Evolutionary conservation across 1,140 invertebrate species (phyloP).

Genomic region (Lutraria rhynchaena): DNA sequence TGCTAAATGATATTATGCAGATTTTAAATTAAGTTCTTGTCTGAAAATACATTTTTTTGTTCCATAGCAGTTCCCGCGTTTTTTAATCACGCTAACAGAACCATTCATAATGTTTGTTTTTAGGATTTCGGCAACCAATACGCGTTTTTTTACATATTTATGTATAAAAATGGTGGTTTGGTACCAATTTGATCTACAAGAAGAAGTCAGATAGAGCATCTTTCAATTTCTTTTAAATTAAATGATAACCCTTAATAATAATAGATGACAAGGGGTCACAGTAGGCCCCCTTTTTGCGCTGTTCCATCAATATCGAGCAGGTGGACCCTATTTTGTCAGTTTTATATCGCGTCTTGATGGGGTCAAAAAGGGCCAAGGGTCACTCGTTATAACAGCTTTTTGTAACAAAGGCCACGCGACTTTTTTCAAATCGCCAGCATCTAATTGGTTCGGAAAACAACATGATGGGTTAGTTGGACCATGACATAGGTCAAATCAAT

Average conservation of each 20-base stretch:
- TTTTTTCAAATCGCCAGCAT: constrained; percentile 55
- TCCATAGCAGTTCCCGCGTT: no score
- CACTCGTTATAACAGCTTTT: constrained; percentile 57
- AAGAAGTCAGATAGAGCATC: no score
- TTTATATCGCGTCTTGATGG: constrained; percentile 53
- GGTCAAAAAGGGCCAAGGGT: constrained; percentile 54
- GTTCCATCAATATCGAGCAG: constrained; percentile 47
- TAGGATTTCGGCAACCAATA: no score
- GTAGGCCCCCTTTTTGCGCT: constrained; percentile 51
- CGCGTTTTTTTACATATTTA: no score
- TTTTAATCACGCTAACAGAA: no score
- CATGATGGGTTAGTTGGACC: constrained; percentile 38
- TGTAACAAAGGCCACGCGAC: constrained; percentile 58
- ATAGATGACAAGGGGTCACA: constrained; percentile 46
- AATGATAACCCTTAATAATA: constrained; percentile 45
- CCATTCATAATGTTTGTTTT: no score
- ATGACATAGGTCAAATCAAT: constrained; percentile 60
- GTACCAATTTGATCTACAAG: no score
- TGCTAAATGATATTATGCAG: no score
- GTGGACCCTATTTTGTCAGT: constrained; percentile 46
- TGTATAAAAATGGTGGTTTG: no score
- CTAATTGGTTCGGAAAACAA: constrained; percentile 59
- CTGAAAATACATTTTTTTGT: no score
- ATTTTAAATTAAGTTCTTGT: no score
- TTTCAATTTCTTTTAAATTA: constrained; percentile 14